These are phyloP conservation scores for Umimayanthus chanpuru DNA, from an alignment of 92 coral and sea anemone genomes.

Conservation along the genomic window DNA sequence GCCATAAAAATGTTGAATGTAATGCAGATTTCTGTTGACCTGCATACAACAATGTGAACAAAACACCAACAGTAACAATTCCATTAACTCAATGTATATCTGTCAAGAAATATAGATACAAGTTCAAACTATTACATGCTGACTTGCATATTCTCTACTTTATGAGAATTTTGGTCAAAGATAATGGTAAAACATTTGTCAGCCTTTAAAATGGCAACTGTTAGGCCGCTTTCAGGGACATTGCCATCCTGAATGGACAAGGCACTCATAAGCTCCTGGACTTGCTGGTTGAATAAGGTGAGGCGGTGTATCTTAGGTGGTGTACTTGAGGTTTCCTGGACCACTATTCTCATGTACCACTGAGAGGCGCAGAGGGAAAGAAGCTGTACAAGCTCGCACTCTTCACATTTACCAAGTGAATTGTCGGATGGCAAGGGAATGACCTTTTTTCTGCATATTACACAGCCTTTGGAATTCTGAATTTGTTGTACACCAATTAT, in stretches of 20 bases:
- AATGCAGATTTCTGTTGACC: constrained; percentile 37
- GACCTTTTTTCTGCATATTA: constrained; percentile 52
- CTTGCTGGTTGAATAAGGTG: constrained; percentile 59
- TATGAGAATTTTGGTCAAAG: constrained; percentile 46
- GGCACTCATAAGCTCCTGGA: constrained; percentile 46
- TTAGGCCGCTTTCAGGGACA: constrained; percentile 41
- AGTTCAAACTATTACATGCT: constrained; percentile 38
- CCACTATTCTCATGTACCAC: constrained; percentile 46
- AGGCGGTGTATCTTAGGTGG: constrained; percentile 48
- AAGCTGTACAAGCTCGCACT: constrained; percentile 49
- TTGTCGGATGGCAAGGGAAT: constrained; percentile 49
- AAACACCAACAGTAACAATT: constrained; percentile 37
- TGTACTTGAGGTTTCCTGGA: constrained; percentile 53
- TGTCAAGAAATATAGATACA: constrained; percentile 38
- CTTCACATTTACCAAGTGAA: constrained; percentile 51
- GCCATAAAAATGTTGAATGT: constrained; percentile 32
- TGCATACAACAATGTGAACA: constrained; percentile 29
- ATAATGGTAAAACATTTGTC: constrained; percentile 25
- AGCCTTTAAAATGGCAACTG: constrained; percentile 45
- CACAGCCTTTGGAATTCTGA: constrained; percentile 53
- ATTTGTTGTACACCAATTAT: constrained; percentile 62
- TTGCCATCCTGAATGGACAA: constrained; percentile 30
- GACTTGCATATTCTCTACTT: constrained; percentile 40
- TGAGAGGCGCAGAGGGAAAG: constrained; percentile 53
- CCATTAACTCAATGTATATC: constrained; percentile 40